Conservation (phyloP, 2,888 invertebrate genomes). For the Rhagonycha fulva region DNA sequence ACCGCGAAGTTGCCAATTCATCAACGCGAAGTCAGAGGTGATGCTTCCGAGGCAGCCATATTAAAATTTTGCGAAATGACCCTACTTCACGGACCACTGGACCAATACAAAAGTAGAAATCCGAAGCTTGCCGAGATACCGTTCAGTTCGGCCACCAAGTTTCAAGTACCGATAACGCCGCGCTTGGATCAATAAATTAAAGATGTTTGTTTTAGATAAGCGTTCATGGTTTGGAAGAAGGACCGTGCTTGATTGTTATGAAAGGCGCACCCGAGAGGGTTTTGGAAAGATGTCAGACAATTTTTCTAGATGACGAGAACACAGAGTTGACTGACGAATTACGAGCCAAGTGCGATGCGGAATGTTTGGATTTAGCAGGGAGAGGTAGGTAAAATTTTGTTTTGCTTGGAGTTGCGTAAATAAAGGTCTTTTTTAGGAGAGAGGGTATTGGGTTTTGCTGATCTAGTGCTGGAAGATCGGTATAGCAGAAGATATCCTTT, state of each 20-base stretch:
- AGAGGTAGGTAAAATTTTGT: slow-evolving; percentile 15
- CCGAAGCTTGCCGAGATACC: slow-evolving; percentile 68
- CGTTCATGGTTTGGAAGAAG: slow-evolving; percentile 64
- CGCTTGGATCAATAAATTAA: background rate
- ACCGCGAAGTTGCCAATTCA: slow-evolving; percentile 55
- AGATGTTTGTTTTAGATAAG: slow-evolving; percentile 53
- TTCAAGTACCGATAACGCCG: slow-evolving; percentile 52
- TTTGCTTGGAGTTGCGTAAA: background rate
- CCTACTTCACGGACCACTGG: slow-evolving; percentile 46
- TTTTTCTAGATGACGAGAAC: slow-evolving; percentile 62
- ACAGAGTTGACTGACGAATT: slow-evolving; percentile 58
- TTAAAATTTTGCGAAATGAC: slow-evolving; percentile 67
- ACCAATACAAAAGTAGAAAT: slow-evolving; percentile 53
- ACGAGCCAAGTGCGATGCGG: slow-evolving; percentile 64
- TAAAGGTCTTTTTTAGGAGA: slow-evolving; percentile 68
- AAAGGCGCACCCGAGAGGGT: slow-evolving; percentile 78
- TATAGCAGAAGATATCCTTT: slow-evolving; percentile 63
- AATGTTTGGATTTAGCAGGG: slow-evolving; percentile 79
- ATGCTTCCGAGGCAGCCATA: slow-evolving; percentile 73
- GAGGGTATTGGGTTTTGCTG: slow-evolving; percentile 85
- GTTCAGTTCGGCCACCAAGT: slow-evolving; percentile 71
- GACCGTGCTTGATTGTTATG: slow-evolving; percentile 66
- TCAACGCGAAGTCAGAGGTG: slow-evolving; percentile 64
- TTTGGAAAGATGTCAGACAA: slow-evolving; percentile 68
- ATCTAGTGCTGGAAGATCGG: slow-evolving; percentile 61